Percentiles rank a stretch among this genome's conserved stretches.
Conservation (phyloP, 2,888 invertebrate species). For the Hirtodrosophila alboralis region DNA sequence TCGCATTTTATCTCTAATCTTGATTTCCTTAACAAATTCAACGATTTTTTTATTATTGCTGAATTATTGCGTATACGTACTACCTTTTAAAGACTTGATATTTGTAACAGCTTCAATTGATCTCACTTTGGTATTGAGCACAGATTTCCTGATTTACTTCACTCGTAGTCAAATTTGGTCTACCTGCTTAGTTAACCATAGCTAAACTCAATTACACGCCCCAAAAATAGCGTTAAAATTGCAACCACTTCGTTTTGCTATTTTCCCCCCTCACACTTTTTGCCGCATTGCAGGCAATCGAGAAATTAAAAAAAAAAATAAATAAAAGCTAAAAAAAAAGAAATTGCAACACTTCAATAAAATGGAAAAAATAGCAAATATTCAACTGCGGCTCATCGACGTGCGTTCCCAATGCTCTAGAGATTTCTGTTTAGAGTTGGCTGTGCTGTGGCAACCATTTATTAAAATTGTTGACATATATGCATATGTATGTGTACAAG, state of each 20-base stretch:
- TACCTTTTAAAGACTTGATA: no score
- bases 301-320: conserved; percentile 57
- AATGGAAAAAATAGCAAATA: conserved; percentile 37
- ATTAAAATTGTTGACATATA: conserved; percentile 51
- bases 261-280: not conserved
- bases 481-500: no score
- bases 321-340: no score
- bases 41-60: no score
- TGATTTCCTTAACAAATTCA: no score
- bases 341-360: conserved; percentile 36
- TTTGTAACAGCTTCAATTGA: not conserved
- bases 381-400: conserved; percentile 37
- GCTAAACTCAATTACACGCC: conserved; percentile 36
- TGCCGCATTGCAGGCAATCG: conserved; percentile 39
- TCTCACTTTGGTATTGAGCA: conserved; percentile 12
- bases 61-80: no score
- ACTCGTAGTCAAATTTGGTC: conserved; percentile 15
- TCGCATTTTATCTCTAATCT: no score
- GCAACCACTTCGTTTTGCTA: conserved; percentile 19
- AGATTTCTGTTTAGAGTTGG: conserved; percentile 43
- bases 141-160: conserved; percentile 24
- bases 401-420: conserved; percentile 32
- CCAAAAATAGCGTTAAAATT: conserved; percentile 43
- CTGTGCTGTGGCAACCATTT: conserved; percentile 40
- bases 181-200: conserved; percentile 24